Evolutionary conservation across 2,888 invertebrate species (phyloP), one percentile per base, ranked within the genome.

Genomic region (Entomobrya proxima): DNA sequence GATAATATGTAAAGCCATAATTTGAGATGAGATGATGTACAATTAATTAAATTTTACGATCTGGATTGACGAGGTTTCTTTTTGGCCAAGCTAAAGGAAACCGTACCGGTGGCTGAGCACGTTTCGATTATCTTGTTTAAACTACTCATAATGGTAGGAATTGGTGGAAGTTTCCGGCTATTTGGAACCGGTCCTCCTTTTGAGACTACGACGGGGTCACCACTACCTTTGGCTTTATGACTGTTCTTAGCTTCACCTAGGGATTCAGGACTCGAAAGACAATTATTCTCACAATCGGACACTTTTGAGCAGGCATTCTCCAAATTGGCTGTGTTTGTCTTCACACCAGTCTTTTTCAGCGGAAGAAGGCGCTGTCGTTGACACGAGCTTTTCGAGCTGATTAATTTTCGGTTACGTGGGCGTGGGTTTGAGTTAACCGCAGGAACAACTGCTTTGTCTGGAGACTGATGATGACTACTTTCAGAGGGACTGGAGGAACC

Each of bases 1-100:
- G 6, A 58, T 58, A 11, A 30, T 58, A 6, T 15, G 13, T 15
- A 30, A 55, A 58, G 3, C 11, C 5, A 15, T 47, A 47, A 47
- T 15, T 5, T 47, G n/a, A 11, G 13, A 47, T 15, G 15, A n/a
- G 47, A 24, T 18, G 30, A 30, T 27, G 27, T 18, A 27, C 18
- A n/a, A n/a, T n/a, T n/a, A n/a, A n/a, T n/a, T n/a, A n/a, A n/a
- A n/a, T n/a, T 52, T 69, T 80, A 80, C 5, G 80, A 69, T 55
- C 80, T 69, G 0, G 81, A 72, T 18, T 74, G 58, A 13, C 81
- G 81, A 1, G 61, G 81, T 18, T 40, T 58, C 44, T 74, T 47
- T 32, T 72, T 80, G 6, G 81, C 13, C 32, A 81, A 40, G 32
- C 67, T 74, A 47, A 81, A 81, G 11, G 81, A 81, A 9, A 81